Percentiles rank a stretch among this genome's conserved stretches.
These are phyloP conservation scores for Diadumene lineata DNA, from an alignment of 92 coral and sea anemone genomes.

Conservation along the genomic window DNA sequence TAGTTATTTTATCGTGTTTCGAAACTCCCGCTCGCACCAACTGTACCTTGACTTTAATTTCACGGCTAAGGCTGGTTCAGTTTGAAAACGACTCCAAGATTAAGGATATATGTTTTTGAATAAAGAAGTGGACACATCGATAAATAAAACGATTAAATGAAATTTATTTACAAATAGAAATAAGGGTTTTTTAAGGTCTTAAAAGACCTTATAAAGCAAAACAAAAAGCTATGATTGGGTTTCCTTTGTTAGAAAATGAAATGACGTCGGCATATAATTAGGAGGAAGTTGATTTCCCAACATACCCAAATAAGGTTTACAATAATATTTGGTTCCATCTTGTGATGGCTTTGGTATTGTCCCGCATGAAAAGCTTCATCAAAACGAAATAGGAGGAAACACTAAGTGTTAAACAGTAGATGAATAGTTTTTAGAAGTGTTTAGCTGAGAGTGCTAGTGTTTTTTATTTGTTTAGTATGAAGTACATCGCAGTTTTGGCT, in stretches of 20 bases:
- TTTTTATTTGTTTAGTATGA: slow-evolving; percentile 10
- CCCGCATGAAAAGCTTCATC: neutral
- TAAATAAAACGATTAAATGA: too few relatives aligned
- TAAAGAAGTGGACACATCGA: too few relatives aligned
- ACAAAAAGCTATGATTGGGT: neutral
- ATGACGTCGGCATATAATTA: slow-evolving; percentile 4
- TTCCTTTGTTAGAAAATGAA: neutral
- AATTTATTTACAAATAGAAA: too few relatives aligned
- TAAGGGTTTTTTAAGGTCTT: too few relatives aligned
- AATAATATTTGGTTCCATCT: slow-evolving; percentile 10
- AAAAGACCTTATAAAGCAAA: too few relatives aligned
- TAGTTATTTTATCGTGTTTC: too few relatives aligned
- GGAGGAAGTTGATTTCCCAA: neutral
- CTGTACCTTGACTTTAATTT: too few relatives aligned
- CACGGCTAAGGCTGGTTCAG: too few relatives aligned
- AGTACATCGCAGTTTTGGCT: slow-evolving; percentile 22
- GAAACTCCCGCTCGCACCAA: too few relatives aligned
- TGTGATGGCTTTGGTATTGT: neutral
- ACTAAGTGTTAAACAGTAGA: neutral
- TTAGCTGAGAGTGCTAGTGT: neutral
- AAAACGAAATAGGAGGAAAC: neutral
- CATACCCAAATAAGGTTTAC: slow-evolving; percentile 7
- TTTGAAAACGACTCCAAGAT: too few relatives aligned
- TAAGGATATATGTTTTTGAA: too few relatives aligned
- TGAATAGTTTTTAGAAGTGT: neutral